Percentiles rank a stretch among this genome's conserved stretches.
phyloP scores from a whole-genome alignment of 2,113 vertebrate genomes.

The Erythrocercus mccallii region DNA sequence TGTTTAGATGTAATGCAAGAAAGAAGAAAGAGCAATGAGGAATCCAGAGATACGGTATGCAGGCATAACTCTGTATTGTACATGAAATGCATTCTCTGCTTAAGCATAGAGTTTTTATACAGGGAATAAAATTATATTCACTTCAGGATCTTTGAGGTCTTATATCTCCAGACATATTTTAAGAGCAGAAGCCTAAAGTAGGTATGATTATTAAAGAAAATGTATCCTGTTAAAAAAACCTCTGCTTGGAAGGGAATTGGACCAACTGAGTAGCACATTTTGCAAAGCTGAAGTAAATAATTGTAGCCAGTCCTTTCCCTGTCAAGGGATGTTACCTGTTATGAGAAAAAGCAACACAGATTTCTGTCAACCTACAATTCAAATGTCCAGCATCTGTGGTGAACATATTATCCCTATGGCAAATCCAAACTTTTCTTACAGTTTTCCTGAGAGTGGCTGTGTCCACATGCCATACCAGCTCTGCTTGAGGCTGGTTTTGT shows the following conservation, averaged over 20 bases:
- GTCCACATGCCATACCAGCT: rapidly evolving
- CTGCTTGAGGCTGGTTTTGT: neutral
- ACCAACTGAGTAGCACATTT: neutral
- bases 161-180: neutral
- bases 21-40: neutral
- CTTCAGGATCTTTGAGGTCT: neutral
- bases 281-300: neutral
- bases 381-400: neutral
- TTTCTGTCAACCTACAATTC: neutral
- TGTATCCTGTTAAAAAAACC: rapidly evolving
- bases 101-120: neutral
- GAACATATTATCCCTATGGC: neutral
- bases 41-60: neutral
- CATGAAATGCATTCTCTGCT: neutral
- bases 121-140: neutral
- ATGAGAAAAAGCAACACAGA: neutral
- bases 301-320: neutral
- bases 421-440: neutral
- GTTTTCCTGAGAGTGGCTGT: neutral
- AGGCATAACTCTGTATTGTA: neutral
- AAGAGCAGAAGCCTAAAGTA: neutral
- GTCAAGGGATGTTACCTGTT: neutral
- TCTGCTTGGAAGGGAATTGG: neutral
- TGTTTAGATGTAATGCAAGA: neutral
- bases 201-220: neutral